Conservation (phyloP, 1,140 invertebrate genomes). For the Stegodyphus dumicola region DNA sequence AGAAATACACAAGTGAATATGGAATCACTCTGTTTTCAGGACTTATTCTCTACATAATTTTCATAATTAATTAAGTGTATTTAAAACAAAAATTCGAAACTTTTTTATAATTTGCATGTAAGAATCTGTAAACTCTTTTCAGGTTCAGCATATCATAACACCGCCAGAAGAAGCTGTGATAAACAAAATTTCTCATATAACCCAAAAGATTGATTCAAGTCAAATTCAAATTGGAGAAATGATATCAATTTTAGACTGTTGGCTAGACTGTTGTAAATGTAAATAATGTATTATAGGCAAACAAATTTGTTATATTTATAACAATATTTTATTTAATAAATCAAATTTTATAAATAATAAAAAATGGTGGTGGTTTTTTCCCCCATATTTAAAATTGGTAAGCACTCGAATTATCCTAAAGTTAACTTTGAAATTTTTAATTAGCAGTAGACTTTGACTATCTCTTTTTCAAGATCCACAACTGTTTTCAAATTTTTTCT, state of each 20-base stretch:
- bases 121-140: background rate
- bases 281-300: slow-evolving; percentile 10
- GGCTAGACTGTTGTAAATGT: slow-evolving; percentile 21
- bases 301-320: too few relatives aligned
- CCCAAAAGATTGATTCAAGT: slow-evolving; percentile 76
- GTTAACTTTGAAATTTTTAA: too few relatives aligned
- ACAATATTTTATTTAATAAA: too few relatives aligned
- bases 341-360: too few relatives aligned
- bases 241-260: slow-evolving; percentile 74
- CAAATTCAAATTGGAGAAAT: slow-evolving; percentile 80
- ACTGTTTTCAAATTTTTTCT: too few relatives aligned
- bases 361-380: too few relatives aligned
- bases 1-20: background rate
- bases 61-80: background rate
- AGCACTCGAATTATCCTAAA: too few relatives aligned
- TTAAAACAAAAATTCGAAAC: background rate
- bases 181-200: slow-evolving; percentile 75
- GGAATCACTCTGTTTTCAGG: background rate
- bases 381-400: too few relatives aligned
- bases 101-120: too few relatives aligned
- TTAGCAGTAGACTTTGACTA: too few relatives aligned
- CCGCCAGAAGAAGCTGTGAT: slow-evolving; percentile 79
- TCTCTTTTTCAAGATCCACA: too few relatives aligned
- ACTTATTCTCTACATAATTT: background rate
- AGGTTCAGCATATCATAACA: slow-evolving; percentile 83